Percentiles rank a stretch among this genome's conserved stretches.
Conservation (phyloP, 2,888 invertebrate genomes). For the Habrosyne pyritoides region DNA sequence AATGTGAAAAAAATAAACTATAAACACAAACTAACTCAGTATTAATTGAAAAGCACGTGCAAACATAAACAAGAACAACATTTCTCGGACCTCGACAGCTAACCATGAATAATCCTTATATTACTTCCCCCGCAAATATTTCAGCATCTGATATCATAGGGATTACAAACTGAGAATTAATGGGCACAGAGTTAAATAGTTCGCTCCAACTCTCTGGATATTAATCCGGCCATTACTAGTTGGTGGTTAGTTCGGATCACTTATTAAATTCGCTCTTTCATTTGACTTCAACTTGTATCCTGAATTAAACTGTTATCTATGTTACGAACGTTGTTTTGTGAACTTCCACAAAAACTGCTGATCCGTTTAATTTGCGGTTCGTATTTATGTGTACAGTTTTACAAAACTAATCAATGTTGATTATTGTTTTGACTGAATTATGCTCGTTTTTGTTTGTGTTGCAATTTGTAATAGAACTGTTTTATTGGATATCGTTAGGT, state of each 20-base stretch:
- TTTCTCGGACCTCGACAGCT: background rate
- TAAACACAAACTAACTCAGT: background rate
- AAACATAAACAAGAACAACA: background rate
- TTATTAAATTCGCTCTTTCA: constrained; percentile 29
- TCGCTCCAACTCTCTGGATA: constrained; percentile 2
- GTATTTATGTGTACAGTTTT: background rate
- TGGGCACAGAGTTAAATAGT: constrained; percentile 27
- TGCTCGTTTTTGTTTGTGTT: background rate
- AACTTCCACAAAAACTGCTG: background rate
- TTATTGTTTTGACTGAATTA: background rate
- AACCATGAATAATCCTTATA: background rate
- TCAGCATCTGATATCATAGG: constrained; percentile 21
- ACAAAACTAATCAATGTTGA: background rate
- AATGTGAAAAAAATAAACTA: too few species aligned
- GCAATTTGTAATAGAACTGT: too few species aligned
- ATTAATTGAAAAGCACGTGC: background rate
- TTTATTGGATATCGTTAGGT: background rate
- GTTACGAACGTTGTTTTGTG: constrained; percentile 4
- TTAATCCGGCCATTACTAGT: constrained; percentile 28
- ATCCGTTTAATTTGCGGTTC: background rate
- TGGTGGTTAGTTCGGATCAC: constrained; percentile 23
- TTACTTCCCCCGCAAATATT: background rate
- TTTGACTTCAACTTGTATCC: constrained; percentile 14
- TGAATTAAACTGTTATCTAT: constrained; percentile 18
- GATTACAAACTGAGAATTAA: constrained; percentile 27